These are phyloP conservation scores for Capricornis sumatraensis DNA, from an alignment of 2,113 vertebrate genomes.

Conservation along the genomic window DNA sequence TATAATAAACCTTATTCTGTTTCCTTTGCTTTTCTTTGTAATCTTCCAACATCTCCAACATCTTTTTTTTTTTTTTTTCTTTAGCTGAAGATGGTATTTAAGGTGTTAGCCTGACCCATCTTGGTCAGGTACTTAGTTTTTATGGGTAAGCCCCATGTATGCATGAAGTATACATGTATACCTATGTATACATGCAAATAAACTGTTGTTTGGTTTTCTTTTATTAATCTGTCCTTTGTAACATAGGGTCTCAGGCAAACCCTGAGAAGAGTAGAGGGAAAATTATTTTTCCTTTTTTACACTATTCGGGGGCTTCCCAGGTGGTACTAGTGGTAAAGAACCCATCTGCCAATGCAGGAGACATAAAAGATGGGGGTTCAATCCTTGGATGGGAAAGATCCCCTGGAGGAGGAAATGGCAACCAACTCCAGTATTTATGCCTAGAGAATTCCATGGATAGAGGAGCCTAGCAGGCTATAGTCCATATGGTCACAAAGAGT, in stretches of 20 bases:
- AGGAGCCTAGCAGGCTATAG: not conserved
- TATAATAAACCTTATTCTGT: not conserved
- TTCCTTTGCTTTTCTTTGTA: not conserved
- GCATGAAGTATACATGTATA: not conserved
- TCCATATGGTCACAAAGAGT: not conserved
- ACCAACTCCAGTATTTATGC: not conserved
- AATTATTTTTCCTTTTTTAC: not conserved
- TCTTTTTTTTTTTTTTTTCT: not conserved
- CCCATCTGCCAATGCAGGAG: not conserved
- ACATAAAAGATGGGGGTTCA: not conserved
- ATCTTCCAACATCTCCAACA: not conserved
- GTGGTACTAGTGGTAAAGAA: not conserved
- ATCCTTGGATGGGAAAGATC: not conserved
- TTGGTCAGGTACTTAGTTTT: not conserved
- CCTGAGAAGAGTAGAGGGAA: not conserved
- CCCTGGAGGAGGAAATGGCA: not conserved
- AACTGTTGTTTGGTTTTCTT: not conserved
- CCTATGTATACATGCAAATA: not conserved
- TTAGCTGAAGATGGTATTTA: not conserved
- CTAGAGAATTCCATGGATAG: not conserved
- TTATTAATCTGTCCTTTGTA: not conserved
- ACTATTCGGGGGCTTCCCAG: not conserved
- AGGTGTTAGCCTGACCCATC: not conserved
- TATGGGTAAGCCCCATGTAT: not conserved
- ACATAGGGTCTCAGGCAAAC: not conserved